These are phyloP conservation scores for Caenorhabditis virilis DNA, from an alignment of 2,888 invertebrate genomes.

Conservation along the genomic window DNA sequence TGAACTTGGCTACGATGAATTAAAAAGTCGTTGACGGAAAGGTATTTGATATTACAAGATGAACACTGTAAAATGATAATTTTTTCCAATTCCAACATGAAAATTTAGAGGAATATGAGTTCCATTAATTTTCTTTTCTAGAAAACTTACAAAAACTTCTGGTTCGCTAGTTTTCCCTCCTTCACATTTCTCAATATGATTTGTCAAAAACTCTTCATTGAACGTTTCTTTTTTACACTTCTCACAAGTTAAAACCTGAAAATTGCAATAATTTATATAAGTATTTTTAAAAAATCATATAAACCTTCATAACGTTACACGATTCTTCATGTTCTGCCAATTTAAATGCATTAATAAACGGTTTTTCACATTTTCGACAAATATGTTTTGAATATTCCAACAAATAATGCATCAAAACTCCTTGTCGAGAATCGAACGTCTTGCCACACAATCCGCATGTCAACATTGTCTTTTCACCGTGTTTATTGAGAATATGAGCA, in stretches of 20 bases:
- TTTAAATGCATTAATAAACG: background rate
- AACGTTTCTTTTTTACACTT: background rate
- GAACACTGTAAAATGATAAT: background rate
- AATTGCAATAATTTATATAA: no score
- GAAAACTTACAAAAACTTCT: no score
- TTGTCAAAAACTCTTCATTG: background rate
- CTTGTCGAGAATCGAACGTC: constrained; percentile 2
- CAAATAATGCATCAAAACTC: background rate
- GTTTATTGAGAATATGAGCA: background rate
- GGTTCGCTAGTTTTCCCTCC: no score
- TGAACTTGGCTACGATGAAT: background rate
- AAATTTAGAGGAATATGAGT: no score
- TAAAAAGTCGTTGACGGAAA: background rate
- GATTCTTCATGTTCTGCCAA: background rate
- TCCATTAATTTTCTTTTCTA: no score
- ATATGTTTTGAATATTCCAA: background rate
- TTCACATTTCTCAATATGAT: background rate
- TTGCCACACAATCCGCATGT: constrained; percentile 3
- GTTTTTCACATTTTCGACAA: background rate
- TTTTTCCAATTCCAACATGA: no score
- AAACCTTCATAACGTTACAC: background rate
- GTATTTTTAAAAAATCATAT: no score
- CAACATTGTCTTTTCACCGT: constrained; percentile 2
- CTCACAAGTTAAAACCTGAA: background rate
- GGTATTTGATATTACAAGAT: background rate